These are phyloP conservation scores for Virgularia gustaviana DNA, from an alignment of 92 coral and sea anemone genomes.

Conservation along the genomic window DNA sequence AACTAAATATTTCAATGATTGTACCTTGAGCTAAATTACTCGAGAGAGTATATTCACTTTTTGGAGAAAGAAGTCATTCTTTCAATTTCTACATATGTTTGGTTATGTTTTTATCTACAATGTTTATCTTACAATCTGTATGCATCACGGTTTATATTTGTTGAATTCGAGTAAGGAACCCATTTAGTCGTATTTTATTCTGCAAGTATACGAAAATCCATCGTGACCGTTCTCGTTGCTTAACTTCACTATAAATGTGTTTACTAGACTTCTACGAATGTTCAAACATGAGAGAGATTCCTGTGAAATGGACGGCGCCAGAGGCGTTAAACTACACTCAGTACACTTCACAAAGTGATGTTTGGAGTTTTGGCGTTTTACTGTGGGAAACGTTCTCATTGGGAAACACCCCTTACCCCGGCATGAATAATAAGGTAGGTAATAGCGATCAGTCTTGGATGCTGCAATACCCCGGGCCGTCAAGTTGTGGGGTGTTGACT, in stretches of 20 bases:
- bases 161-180: neutral
- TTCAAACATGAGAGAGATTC: slow-evolving; percentile 93
- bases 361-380: slow-evolving; percentile 95
- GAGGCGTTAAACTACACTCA: slow-evolving; percentile 87
- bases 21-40: too few relatives aligned
- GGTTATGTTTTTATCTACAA: too few relatives aligned
- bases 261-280: slow-evolving; percentile 74
- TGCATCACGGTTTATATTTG: neutral
- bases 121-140: neutral
- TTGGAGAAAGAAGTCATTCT: too few relatives aligned
- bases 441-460: neutral
- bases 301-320: slow-evolving; percentile 98
- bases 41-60: too few relatives aligned
- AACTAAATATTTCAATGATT: too few relatives aligned
- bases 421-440: slow-evolving; percentile 71
- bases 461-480: neutral
- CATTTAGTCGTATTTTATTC: neutral
- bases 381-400: slow-evolving; percentile 91
- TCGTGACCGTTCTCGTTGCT: neutral
- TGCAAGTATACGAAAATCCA: neutral
- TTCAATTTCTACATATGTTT: too few relatives aligned
- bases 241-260: neutral
- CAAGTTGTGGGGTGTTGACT: neutral
- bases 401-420: slow-evolving; percentile 94
- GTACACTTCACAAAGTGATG: slow-evolving; percentile 94